These are phyloP conservation scores for Drosophila imparisetae DNA, from an alignment of 2,888 invertebrate genomes.

Conservation along the genomic window DNA sequence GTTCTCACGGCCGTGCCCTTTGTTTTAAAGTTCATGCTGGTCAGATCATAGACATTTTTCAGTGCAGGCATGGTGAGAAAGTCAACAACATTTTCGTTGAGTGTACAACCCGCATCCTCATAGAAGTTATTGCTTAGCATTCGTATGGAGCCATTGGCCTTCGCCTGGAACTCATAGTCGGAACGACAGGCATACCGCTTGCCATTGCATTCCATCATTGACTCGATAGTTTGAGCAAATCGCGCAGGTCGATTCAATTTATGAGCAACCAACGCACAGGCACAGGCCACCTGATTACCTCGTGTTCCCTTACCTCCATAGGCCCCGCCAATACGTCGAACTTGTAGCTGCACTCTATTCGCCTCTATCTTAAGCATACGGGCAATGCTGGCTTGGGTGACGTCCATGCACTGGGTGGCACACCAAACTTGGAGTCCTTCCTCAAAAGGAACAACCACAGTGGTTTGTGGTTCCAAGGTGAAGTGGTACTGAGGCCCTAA, in stretches of 20 bases:
- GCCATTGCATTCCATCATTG: conserved; percentile 89
- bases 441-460: conserved; percentile 88
- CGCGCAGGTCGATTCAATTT: conserved; percentile 88
- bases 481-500: conserved; percentile 90
- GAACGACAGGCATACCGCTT: conserved; percentile 87
- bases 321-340: conserved; percentile 91
- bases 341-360: conserved; percentile 89
- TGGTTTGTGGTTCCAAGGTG: conserved; percentile 90
- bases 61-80: conserved; percentile 72
- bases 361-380: conserved; percentile 85
- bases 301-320: conserved; percentile 92
- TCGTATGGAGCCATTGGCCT: conserved; percentile 88
- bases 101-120: conserved; percentile 86
- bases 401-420: conserved; percentile 88
- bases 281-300: conserved; percentile 86
- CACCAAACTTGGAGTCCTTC: conserved; percentile 89
- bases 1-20: conserved; percentile 88
- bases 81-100: conserved; percentile 86
- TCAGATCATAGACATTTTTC: conserved; percentile 87
- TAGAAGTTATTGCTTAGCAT: conserved; percentile 87
- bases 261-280: conserved; percentile 89
- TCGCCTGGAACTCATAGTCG: conserved; percentile 88
- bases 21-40: conserved; percentile 87
- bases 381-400: conserved; percentile 87
- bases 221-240: conserved; percentile 89